Evolutionary conservation across 2,113 vertebrate species (phyloP).

Genomic region (Coreoperca whiteheadi): DNA sequence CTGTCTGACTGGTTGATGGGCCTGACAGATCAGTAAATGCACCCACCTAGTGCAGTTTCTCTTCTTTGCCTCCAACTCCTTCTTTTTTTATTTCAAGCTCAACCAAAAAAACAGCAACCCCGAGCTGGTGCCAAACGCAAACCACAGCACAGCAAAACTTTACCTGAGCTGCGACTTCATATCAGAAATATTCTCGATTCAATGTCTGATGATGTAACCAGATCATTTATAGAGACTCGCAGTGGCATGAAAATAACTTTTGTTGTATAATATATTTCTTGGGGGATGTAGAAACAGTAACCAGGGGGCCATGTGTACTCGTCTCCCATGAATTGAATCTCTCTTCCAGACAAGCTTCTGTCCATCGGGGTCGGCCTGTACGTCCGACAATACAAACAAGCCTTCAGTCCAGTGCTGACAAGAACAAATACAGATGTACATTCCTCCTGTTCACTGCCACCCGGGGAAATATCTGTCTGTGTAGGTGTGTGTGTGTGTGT

Average conservation of each 20-base stretch:
- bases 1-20: too few relatives aligned
- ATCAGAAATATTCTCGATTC: too few relatives aligned
- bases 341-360: constrained; percentile 10
- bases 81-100: too few relatives aligned
- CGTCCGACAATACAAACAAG: constrained; percentile 28
- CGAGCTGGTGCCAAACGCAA: too few relatives aligned
- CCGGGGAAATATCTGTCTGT: neutral
- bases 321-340: neutral
- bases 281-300: neutral
- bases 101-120: too few relatives aligned
- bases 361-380: neutral
- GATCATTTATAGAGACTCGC: neutral
- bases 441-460: constrained; percentile 52
- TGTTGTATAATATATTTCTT: neutral
- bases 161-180: too few relatives aligned
- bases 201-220: neutral
- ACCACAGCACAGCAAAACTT: too few relatives aligned
- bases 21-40: too few relatives aligned
- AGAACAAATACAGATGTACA: constrained; percentile 63
- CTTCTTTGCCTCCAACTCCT: too few relatives aligned
- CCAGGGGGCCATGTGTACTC: neutral
- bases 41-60: too few relatives aligned
- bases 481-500: constrained; percentile 34
- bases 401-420: constrained; percentile 42
- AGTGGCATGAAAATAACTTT: neutral